These are phyloP conservation scores for Apomyelois bistriatella DNA, from an alignment of 2,888 invertebrate species.

Conservation along the genomic window DNA sequence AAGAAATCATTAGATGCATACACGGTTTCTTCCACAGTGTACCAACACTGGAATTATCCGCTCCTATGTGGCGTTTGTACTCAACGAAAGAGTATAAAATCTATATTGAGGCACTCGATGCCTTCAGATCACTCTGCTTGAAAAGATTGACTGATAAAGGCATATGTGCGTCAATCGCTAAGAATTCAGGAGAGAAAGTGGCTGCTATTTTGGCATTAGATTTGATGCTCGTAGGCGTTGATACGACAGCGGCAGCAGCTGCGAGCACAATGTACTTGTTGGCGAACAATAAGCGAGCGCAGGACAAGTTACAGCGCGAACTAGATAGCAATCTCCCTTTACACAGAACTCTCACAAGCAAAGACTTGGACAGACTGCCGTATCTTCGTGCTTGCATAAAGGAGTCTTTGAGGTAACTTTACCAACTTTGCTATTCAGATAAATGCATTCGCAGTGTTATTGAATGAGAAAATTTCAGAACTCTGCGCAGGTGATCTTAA, in stretches of 20 bases:
- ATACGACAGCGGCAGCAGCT: conserved; percentile 89
- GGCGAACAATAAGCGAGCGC: conserved; percentile 84
- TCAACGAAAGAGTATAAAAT: conserved; percentile 85
- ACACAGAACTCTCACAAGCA: conserved; percentile 76
- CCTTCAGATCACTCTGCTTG: conserved; percentile 82
- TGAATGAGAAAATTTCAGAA: not conserved
- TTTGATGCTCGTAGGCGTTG: conserved; percentile 88
- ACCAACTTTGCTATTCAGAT: conserved; percentile 3
- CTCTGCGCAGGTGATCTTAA: not conserved
- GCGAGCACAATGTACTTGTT: conserved; percentile 88
- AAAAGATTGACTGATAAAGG: conserved; percentile 67
- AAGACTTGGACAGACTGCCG: conserved; percentile 82
- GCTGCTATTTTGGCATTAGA: conserved; percentile 88
- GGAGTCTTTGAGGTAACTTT: conserved; percentile 84
- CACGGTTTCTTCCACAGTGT: conserved; percentile 88
- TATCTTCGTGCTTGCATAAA: conserved; percentile 89
- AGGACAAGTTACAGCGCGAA: conserved; percentile 82
- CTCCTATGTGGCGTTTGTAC: conserved; percentile 87
- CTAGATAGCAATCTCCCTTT: conserved; percentile 77
- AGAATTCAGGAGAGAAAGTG: conserved; percentile 55
- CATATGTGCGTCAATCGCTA: conserved; percentile 63
- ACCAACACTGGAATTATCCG: conserved; percentile 85
- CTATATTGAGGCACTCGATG: conserved; percentile 85
- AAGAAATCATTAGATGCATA: conserved; percentile 87
- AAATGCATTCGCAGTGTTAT: conserved; percentile 4